Percentiles rank a stretch among this genome's conserved stretches.
Evolutionary conservation across 2,113 vertebrate genomes (phyloP).

Genomic region (Prinia subflava): DNA sequence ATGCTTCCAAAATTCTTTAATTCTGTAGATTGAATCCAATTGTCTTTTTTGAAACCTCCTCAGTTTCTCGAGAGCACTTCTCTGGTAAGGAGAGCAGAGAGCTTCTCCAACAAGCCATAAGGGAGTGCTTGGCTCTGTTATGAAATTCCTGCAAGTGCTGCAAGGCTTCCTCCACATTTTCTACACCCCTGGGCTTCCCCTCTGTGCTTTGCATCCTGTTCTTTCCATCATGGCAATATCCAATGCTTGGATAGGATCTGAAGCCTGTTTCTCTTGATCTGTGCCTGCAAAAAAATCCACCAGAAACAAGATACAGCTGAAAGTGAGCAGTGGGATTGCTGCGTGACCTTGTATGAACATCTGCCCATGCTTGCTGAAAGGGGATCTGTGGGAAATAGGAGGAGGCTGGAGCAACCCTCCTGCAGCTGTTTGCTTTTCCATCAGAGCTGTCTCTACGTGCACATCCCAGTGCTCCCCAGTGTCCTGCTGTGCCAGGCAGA

Average conservation of each 20-base stretch:
- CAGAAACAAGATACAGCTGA: background rate
- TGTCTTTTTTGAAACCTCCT: background rate
- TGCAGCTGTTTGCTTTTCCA: background rate
- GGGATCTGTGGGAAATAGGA: background rate
- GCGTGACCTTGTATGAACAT: background rate
- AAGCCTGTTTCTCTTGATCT: background rate
- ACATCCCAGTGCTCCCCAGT: background rate
- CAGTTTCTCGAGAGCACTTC: background rate
- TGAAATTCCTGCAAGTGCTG: background rate
- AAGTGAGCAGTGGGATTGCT: background rate
- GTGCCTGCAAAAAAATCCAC: background rate
- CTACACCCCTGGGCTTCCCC: background rate
- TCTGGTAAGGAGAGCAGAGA: background rate
- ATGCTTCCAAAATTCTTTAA: background rate
- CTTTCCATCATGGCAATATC: background rate
- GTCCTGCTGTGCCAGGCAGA: background rate
- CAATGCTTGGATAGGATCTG: background rate
- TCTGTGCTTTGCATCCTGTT: background rate
- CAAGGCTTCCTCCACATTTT: background rate
- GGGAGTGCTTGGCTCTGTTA: background rate
- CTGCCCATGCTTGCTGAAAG: background rate
- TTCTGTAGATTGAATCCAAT: background rate
- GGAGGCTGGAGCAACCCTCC: background rate
- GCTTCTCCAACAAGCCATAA: background rate
- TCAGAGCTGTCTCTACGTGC: accelerated